A percentile compares a stretch with the other conserved stretches of the same genome.
Conservation (phyloP, 2,113 vertebrate species). For the Pheucticus melanocephalus region DNA sequence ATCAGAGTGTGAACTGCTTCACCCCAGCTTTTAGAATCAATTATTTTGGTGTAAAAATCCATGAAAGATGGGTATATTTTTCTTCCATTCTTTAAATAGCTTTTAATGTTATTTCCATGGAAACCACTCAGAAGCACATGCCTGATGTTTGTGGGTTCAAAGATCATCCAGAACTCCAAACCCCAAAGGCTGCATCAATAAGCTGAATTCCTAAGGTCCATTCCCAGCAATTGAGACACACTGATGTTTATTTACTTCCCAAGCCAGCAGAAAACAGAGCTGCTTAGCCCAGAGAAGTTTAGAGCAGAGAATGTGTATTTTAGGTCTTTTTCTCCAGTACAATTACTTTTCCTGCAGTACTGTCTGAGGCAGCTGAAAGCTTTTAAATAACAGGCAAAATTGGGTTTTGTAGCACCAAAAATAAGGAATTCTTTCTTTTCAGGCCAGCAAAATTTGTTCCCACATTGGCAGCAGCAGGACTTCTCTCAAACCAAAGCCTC, state of each 20-base stretch:
- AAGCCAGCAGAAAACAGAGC: background rate
- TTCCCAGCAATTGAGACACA: background rate
- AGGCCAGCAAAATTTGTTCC: background rate
- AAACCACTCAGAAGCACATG: background rate
- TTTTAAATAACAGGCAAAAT: background rate
- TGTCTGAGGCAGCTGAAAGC: background rate
- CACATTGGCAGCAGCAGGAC: background rate
- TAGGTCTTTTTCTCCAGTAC: background rate
- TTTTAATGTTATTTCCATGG: conserved; percentile 30
- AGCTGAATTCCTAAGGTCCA: background rate
- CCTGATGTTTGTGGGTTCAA: background rate
- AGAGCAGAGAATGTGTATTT: background rate
- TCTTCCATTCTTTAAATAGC: background rate
- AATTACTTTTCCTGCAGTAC: background rate
- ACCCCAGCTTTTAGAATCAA: background rate
- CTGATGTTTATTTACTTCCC: background rate
- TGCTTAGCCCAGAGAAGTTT: background rate
- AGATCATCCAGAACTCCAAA: background rate
- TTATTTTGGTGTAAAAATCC: background rate
- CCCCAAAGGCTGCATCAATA: background rate
- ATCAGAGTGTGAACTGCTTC: background rate
- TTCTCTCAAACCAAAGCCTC: background rate
- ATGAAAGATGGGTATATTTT: background rate
- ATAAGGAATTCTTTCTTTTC: background rate
- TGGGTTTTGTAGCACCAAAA: background rate